A percentile compares a stretch with the other conserved stretches of the same genome.
These are phyloP conservation scores for Xenentodon cancila DNA, from an alignment of 2,797 vertebrate genomes.

Conservation along the genomic window DNA sequence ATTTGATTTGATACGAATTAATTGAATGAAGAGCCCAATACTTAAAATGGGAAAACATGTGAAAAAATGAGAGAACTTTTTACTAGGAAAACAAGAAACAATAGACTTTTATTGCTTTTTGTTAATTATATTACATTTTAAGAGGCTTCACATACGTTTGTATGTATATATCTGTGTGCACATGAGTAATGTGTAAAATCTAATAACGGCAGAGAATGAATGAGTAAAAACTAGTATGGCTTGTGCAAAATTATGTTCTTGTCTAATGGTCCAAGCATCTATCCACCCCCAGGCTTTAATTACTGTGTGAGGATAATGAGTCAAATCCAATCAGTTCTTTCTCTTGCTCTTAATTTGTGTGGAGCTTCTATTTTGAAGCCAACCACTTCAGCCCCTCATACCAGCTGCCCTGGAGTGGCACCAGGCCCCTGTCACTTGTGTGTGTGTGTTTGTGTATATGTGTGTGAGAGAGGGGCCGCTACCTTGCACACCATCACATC, in stretches of 20 bases:
- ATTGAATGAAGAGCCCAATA: too few relatives aligned
- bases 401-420: conserved; percentile 75
- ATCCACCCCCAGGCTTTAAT: conserved; percentile 82
- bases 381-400: conserved; percentile 67
- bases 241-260: conserved; percentile 56
- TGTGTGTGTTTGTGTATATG: conserved; percentile 12
- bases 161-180: conserved; percentile 13
- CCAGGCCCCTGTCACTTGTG: conserved; percentile 27
- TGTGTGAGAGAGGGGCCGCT: conserved; percentile 29
- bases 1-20: neutral
- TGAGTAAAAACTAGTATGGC: conserved; percentile 34
- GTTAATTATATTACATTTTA: too few relatives aligned
- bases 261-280: conserved; percentile 68
- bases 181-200: conserved; percentile 11
- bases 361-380: conserved; percentile 76
- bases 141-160: conserved; percentile 2
- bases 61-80: neutral
- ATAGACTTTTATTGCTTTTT: neutral
- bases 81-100: neutral
- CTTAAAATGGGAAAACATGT: neutral
- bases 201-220: neutral
- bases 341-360: conserved; percentile 82
- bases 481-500: conserved; percentile 25
- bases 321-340: conserved; percentile 84
- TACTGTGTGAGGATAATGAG: conserved; percentile 83